Base-by-base conservation (phyloP, 1,140 invertebrate genomes). In the Formica selysi region DNA sequence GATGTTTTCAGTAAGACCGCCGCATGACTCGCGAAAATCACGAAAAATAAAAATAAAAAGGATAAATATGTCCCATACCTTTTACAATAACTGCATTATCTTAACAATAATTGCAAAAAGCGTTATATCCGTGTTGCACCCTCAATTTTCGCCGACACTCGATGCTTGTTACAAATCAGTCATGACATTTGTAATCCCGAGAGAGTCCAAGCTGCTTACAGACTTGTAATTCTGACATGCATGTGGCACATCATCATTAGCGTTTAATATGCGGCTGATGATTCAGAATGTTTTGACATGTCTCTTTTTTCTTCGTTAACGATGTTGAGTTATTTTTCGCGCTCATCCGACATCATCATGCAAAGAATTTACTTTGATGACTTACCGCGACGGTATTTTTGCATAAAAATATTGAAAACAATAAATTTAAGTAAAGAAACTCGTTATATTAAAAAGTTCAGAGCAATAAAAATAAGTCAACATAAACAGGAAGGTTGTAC, bases 141-240 rank as follows among this genome's bases (percentile, higher is more conserved):
- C 41, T 11, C 7, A 26, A 22, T 67, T 36, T 22, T 36, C 4
- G 11, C 26, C 29, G 44, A 36, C 29, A 65, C 2, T 36, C 26
- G 22, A n/a, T 13, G 7, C 16, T 79, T 6, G 4, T 48, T 67
- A 36, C 16, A 10, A 76, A 36, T 88, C 65, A 65, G 89, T 62
- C 32, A 38, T 70, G 89, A 90, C 85, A 85, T 90, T 92, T 89
- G 87, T 85, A 76, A 71, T 94, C 92, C 88, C 91, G 67, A 1
- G 91, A 88, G 94, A 16, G 32, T 87, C 73, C 59, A 84, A 92
- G 87, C 87, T 78, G 88, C 90, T 94, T 93, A 92, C 84, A 86
- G 78, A 80, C 76, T 88, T 44, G 90, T 94, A 94, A 94, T 93
- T 94, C 93, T 92, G 90, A 94, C 92, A 85, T 89, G 84, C 88